phyloP scores from a whole-genome alignment of 2,113 vertebrate species.

The Takifugu flavidus region DNA sequence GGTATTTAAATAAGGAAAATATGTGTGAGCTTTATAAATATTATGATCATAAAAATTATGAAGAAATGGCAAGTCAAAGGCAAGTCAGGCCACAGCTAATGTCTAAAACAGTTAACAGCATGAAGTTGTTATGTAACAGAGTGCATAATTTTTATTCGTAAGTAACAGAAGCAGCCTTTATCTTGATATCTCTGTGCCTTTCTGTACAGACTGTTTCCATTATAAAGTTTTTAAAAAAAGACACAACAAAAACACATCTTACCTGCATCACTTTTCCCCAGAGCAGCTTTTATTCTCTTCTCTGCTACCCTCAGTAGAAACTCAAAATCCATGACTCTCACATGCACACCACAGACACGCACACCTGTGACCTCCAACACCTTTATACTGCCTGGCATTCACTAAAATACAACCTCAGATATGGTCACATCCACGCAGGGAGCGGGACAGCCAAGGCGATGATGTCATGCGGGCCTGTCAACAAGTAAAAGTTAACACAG shows the following conservation, averaged over 20 bases:
- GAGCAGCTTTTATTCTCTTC: constrained; percentile 50
- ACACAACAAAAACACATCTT: constrained; percentile 19
- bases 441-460: constrained; percentile 39
- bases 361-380: neutral
- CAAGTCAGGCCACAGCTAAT: no score
- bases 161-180: no score
- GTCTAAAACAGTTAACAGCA: no score
- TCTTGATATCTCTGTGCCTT: neutral
- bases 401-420: constrained; percentile 2
- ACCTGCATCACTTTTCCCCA: constrained; percentile 55
- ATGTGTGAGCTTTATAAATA: no score
- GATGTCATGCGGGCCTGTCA: constrained; percentile 57
- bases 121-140: no score
- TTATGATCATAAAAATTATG: no score
- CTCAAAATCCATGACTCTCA: constrained; percentile 60
- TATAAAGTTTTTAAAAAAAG: no score
- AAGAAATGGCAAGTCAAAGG: no score
- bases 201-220: constrained; percentile 3
- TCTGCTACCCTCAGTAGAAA: constrained; percentile 59
- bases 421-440: neutral
- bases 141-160: no score
- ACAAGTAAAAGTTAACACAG: constrained; percentile 39
- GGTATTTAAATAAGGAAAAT: no score
- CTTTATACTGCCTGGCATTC: constrained; percentile 12
- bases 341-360: neutral